Conservation (phyloP, 1,140 invertebrate genomes). For the Megathymus violae region DNA sequence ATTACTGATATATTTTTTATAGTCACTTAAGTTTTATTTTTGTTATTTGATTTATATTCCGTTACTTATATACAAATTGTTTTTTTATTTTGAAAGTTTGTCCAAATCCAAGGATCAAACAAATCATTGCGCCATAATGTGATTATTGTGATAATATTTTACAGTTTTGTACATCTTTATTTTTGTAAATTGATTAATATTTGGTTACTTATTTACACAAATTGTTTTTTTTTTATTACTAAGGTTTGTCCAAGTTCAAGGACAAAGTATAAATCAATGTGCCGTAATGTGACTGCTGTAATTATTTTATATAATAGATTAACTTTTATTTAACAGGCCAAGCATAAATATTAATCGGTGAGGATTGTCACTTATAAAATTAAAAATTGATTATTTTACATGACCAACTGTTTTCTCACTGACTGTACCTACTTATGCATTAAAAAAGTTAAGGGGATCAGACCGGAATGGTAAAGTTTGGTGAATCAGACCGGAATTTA, state of each 20-base stretch:
- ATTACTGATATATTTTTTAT: neutral
- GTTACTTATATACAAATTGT: neutral
- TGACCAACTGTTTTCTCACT: too few relatives aligned
- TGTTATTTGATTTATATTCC: neutral
- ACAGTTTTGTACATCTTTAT: neutral
- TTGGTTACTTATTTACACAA: constrained; percentile 1
- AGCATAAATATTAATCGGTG: too few relatives aligned
- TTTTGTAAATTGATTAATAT: constrained; percentile 3
- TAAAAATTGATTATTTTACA: too few relatives aligned
- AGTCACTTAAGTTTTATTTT: neutral
- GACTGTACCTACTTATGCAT: too few relatives aligned
- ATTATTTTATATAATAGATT: neutral
- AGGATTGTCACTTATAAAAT: too few relatives aligned
- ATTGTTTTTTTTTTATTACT: constrained; percentile 1
- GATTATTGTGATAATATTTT: neutral
- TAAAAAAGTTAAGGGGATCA: too few relatives aligned
- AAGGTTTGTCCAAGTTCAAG: neutral
- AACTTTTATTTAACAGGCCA: neutral
- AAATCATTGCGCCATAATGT: neutral
- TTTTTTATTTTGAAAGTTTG: neutral
- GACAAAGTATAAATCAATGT: neutral
- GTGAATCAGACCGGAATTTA: too few relatives aligned
- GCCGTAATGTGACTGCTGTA: neutral
- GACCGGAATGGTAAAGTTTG: too few relatives aligned
- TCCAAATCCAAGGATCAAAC: neutral